Evolutionary conservation across 2,113 vertebrate genomes (phyloP), one percentile per base, ranked within the genome.

Genomic region (Eulacestoma nigropectus): DNA sequence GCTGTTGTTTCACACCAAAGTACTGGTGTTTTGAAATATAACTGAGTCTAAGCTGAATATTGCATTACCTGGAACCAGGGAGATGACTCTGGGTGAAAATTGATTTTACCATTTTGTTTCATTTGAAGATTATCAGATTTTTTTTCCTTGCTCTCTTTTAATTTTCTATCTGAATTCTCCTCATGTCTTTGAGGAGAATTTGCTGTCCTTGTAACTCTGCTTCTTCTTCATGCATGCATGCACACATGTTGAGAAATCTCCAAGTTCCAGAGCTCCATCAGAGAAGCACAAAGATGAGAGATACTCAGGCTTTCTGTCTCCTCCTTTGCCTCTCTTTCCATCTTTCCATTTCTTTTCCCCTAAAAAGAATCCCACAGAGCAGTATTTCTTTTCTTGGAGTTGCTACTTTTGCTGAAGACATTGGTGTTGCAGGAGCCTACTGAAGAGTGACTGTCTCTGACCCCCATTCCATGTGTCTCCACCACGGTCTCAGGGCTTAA

Each of bases 211-310:
- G 17, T 41, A 63, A 53, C 22, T 59, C 37, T 65, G 21, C 47
- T 68, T 16, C 37, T 7, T 89, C 44, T 57, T 78, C 1, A 0
- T 39, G 12, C 16, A 6, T 3, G 0, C 10, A 2, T n/a, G n/a
- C 4, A 14, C 18, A 5, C 23, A 5, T 11, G 6, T 7, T 68
- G 53, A 42, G 42, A 64, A 53, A 18, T 46, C 25, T 82, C 37
- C 11, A 37, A 35, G 22, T 69, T 89, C 46, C 33, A n/a, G 21
- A 35, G 32, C 44, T 81, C 25, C 33, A 35, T 33, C 29, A 18
- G 49, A 59, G 42, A 3, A 13, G 4, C 27, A 49, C 25, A 26
- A 64, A 76, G 52, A 50, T 8, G 19, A 68, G 46, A 46, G 32
- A 20, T 64, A 15, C 8, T 68, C n/a, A 42, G 42, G 30, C 42